Conservation (phyloP, 2,888 invertebrate genomes). For the Portevinia maculata region DNA sequence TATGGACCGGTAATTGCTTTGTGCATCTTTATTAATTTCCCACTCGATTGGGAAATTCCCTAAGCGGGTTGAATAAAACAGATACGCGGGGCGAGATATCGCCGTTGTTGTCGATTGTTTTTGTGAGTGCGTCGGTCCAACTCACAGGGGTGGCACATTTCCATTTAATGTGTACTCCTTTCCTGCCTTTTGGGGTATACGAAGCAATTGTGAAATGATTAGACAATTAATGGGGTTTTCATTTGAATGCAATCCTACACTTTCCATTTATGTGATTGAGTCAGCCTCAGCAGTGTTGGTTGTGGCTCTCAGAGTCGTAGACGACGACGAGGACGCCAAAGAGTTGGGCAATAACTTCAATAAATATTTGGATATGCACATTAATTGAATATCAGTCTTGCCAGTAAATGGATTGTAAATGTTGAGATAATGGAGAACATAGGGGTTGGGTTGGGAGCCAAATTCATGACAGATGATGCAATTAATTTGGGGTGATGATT, state of each 20-base stretch:
- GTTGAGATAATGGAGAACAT: background rate
- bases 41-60: slow-evolving; percentile 71
- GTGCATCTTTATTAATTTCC: slow-evolving; percentile 74
- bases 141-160: slow-evolving; percentile 44
- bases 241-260: slow-evolving; percentile 33
- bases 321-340: background rate
- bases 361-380: slow-evolving; percentile 67
- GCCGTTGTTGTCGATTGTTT: slow-evolving; percentile 47
- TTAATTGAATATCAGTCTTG: slow-evolving; percentile 55
- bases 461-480: background rate
- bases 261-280: background rate
- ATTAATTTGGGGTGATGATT: background rate
- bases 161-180: slow-evolving; percentile 12
- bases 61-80: slow-evolving; percentile 58
- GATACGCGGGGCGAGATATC: background rate
- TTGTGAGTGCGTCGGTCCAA: slow-evolving; percentile 9
- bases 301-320: slow-evolving; percentile 4
- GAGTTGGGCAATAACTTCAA: slow-evolving; percentile 49
- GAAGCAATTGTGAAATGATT: slow-evolving; percentile 65
- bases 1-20: slow-evolving; percentile 71
- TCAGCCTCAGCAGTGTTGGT: slow-evolving; percentile 5
- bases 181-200: slow-evolving; percentile 1
- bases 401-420: slow-evolving; percentile 20
- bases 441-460: background rate
- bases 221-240: slow-evolving; percentile 67